Base-by-base conservation (phyloP, 2,888 invertebrate species). In the Argynnis bischoffii region DNA sequence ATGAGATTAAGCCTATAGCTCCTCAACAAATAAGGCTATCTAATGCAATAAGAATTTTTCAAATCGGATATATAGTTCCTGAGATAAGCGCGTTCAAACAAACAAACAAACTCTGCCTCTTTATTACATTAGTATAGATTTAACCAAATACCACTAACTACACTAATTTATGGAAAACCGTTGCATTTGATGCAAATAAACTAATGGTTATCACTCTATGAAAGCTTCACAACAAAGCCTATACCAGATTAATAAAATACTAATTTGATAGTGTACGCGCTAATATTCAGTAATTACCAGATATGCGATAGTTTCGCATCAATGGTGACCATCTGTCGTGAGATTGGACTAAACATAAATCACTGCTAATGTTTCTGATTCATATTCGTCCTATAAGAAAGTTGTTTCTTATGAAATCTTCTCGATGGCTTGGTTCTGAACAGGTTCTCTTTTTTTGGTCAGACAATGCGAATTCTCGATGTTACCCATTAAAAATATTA, bases 321-420 rank as follows among this genome's bases (percentile, higher is more conserved):
- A 75, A 77, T 75, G 75, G 75, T 71, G 67, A 72, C 71, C 78
- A 79, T 76, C 74, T 76, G 77, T 71, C 72, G 75, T 64, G 75
- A 73, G 79, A 81, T 81, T 79, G 78, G 80, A 79, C 81, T 80
- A 80, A 73, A 65, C 81, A 82, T 83, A 80, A 81, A 82, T 83
- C 83, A 83, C 74, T 72, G 77, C 71, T 78, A 76, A 74, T 74
- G 77, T 80, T 80, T 76, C 75, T 75, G 75, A 78, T 79, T 79
- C 77, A 76, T 79, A 77, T 76, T 66, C 26, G 68, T 67, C 64
- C 56, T 67, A 54, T 66, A 71, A 66, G 72, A 72, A 55, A 75
- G 47, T 57, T 55, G 21, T 48, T 51, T 57, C 55, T 59, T 48
- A 3, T 60, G 54, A 16, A 50, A 31, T 3, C 8, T 11, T 48